These are phyloP conservation scores for Oncorhynchus tshawytscha DNA, from an alignment of 2,113 vertebrate genomes.

Conservation along the genomic window DNA sequence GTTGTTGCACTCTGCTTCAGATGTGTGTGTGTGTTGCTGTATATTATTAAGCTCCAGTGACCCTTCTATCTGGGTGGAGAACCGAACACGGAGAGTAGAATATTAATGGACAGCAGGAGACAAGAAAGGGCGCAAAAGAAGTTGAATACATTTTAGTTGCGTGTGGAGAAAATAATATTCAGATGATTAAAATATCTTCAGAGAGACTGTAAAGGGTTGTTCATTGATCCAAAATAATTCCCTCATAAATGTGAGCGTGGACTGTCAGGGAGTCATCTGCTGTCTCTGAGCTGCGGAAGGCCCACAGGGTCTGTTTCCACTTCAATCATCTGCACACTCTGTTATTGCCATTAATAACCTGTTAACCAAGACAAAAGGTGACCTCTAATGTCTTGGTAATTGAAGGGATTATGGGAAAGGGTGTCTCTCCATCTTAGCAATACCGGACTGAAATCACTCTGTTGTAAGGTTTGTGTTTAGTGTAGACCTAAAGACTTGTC, in stretches of 20 bases:
- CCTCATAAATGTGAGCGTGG: slow-evolving; percentile 67
- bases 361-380: slow-evolving; percentile 63
- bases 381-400: slow-evolving; percentile 54
- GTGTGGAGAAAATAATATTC: slow-evolving; percentile 77
- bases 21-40: neutral
- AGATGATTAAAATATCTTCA: slow-evolving; percentile 81
- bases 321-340: slow-evolving; percentile 63
- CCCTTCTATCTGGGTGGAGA: slow-evolving; percentile 61
- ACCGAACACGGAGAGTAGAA: slow-evolving; percentile 59
- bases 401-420: slow-evolving; percentile 35
- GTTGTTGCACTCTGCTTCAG: slow-evolving; percentile 7
- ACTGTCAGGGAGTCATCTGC: slow-evolving; percentile 63
- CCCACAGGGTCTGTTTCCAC: slow-evolving; percentile 41
- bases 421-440: neutral
- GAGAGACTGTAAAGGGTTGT: slow-evolving; percentile 70
- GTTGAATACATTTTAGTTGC: slow-evolving; percentile 75
- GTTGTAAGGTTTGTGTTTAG: slow-evolving; percentile 7
- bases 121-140: slow-evolving; percentile 55
- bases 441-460: neutral
- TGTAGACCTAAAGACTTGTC: neutral
- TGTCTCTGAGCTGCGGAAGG: slow-evolving; percentile 49
- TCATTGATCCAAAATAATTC: slow-evolving; percentile 76
- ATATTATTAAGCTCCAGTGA: slow-evolving; percentile 37
- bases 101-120: slow-evolving; percentile 65
- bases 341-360: slow-evolving; percentile 75